Base-by-base conservation (phyloP, 1,140 invertebrate species). In the Pachyrhynchus sulphureomaculatus region DNA sequence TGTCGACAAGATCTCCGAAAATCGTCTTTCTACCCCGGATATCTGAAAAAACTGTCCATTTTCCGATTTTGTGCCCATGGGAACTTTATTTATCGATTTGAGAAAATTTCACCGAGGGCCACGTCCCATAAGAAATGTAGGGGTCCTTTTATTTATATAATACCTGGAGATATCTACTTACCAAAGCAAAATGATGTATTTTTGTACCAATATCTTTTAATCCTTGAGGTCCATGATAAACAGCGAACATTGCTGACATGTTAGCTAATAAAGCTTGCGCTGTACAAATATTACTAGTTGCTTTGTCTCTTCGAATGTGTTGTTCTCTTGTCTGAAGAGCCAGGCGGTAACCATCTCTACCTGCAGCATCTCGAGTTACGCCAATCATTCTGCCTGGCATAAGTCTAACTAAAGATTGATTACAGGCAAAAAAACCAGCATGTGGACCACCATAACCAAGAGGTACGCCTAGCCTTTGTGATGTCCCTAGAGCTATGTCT, bases 251-350 rank as follows among this genome's bases (percentile, higher is more conserved):
- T 0, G 96, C 95, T 6, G 95, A 90, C 86, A 95, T 93, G 69
- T 99, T 99, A 0, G 97, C 97, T 20, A 99, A 78, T 4, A 99
- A 79, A 0, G 97, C 98, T 81, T 99, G 97, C 0, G 97, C 96
- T 0, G 98, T 99, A 76, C 98, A 99, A 67, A 99, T 99, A 75
- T 99, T 99, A 66, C 94, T 97, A 0, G 97, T 99, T 0, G 98
- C 98, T 79, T 97, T 99, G 74, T 99, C 97, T 59, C 97, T 80
- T 5, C 96, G 83, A 64, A 99, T 99, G 72, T 99, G 98, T 71
- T 99, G 98, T 76, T 99, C 98, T 37, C 98, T 82, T 0, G 98
- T 99, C 80, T 99, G 98, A 10, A 99, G 82, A 0, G 97, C 93
- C 62, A 99, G 77, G 20, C 98, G 86, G 37, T 67, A 67, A 4